Evolutionary conservation across 2,113 vertebrate species (phyloP), one percentile per base, ranked within the genome.

Genomic region (Cyphomyrus discorhynchus): DNA sequence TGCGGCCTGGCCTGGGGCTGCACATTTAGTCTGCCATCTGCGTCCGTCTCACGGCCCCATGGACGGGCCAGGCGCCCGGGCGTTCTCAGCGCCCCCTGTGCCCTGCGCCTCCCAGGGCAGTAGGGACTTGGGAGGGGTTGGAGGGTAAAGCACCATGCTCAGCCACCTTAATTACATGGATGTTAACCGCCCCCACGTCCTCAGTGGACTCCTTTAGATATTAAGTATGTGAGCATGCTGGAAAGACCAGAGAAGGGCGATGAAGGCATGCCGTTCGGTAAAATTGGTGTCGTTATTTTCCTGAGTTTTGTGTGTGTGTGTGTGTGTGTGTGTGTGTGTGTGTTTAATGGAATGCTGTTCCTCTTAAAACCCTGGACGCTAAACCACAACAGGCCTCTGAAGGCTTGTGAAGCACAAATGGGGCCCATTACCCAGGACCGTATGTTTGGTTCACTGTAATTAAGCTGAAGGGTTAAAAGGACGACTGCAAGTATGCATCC

Each of bases 11-110:
- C 98, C 98, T 96, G 93, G 96, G 97, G 98, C 97, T 97, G 96
- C 96, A 95, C 96, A 98, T 97, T 97, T 96, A 98, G 98, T 97
- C 98, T 98, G 97, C 97, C 97, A 99, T 98, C 97, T 98, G 97
- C 96, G 97, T 98, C 96, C 96, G 97, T 96, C 97, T 96, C 94
- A 96, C 97, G 96, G 86, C 96, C 66, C 86, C 96, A 96, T 96
- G 96, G 96, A 96, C 96, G 95, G 96, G 96, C 96, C 96, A 95
- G 45, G 95, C 95, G 95, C 96, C 96, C 96, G 96, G 96, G 96
- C 96, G 96, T 97, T 97, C 96, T 96, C 95, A 96, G 96, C 96
- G 96, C 96, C 97, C 96, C 97, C 96, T 96, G 45, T 95, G 95
- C 95, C 95, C 92, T 95, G 96, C 45, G 96, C 47, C 88, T 97